Evolutionary conservation across 2,888 invertebrate species (phyloP).

Genomic region (Drosophila leonis): DNA sequence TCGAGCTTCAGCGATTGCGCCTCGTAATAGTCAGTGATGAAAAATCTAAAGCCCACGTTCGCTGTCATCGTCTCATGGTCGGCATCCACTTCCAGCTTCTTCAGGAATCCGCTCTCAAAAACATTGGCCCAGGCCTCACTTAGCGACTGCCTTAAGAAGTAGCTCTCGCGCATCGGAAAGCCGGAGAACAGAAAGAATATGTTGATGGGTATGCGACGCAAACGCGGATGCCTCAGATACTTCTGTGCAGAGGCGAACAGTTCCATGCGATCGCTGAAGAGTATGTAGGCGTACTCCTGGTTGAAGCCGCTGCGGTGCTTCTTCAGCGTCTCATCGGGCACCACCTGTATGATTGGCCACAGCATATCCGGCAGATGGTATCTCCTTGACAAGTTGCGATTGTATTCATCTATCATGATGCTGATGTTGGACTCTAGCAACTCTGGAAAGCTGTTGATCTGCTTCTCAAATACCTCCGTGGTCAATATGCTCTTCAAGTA

Average conservation of each 20-base stretch:
- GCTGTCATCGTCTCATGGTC: slow-evolving; percentile 61
- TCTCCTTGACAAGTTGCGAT: slow-evolving; percentile 32
- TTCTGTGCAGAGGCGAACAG: slow-evolving; percentile 65
- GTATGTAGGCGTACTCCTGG: slow-evolving; percentile 65
- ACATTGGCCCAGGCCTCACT: slow-evolving; percentile 57
- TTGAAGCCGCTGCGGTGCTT: slow-evolving; percentile 56
- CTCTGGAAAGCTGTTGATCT: slow-evolving; percentile 62
- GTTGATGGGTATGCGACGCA: slow-evolving; percentile 65
- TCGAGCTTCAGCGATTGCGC: slow-evolving; percentile 58
- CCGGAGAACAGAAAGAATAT: slow-evolving; percentile 66
- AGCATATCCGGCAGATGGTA: slow-evolving; percentile 58
- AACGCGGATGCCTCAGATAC: slow-evolving; percentile 55
- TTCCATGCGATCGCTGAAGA: slow-evolving; percentile 67
- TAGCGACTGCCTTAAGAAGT: slow-evolving; percentile 60
- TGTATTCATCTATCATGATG: slow-evolving; percentile 62
- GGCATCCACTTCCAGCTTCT: slow-evolving; percentile 60
- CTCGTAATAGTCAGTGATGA: slow-evolving; percentile 64
- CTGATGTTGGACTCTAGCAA: slow-evolving; percentile 55
- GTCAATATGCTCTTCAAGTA: slow-evolving; percentile 62
- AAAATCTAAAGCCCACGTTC: slow-evolving; percentile 63
- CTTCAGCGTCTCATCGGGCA: slow-evolving; percentile 39
- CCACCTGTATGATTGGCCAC: slow-evolving; percentile 47
- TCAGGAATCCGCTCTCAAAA: slow-evolving; percentile 62
- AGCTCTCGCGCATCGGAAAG: slow-evolving; percentile 62
- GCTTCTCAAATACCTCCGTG: slow-evolving; percentile 65